phyloP scores from a whole-genome alignment of 2,797 vertebrate species.

The Sebastes glaucus region DNA sequence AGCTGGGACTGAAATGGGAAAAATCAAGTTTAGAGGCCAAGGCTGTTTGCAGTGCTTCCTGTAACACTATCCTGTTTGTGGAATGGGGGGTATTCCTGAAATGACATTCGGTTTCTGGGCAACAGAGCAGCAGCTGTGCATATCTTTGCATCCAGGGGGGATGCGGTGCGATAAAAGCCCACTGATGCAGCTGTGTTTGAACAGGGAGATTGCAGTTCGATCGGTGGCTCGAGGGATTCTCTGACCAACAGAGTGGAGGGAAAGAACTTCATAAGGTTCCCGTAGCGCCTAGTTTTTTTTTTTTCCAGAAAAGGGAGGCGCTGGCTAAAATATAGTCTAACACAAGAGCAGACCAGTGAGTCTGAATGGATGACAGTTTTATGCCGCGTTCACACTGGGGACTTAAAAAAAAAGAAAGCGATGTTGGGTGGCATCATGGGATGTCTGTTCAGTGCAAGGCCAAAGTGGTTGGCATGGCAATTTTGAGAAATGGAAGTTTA shows the following conservation, averaged over 20 bases:
- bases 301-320: neutral
- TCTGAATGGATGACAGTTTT: constrained; percentile 30
- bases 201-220: constrained; percentile 76
- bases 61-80: constrained; percentile 75
- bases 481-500: neutral
- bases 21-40: constrained; percentile 61
- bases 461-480: neutral
- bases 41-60: constrained; percentile 63
- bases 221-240: constrained; percentile 54
- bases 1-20: constrained; percentile 10
- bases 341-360: neutral
- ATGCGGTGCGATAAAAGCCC: constrained; percentile 57
- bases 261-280: constrained; percentile 33
- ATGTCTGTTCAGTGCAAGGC: neutral
- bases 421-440: neutral
- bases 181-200: constrained; percentile 81
- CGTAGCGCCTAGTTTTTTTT: neutral
- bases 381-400: neutral
- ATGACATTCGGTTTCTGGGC: constrained; percentile 83
- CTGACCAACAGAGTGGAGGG: constrained; percentile 10
- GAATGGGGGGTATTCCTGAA: constrained; percentile 74
- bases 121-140: constrained; percentile 84
- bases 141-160: constrained; percentile 73
- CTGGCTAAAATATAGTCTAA: constrained; percentile 3
- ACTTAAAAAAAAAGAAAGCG: neutral